Conservation (phyloP, 1,140 invertebrate genomes). For the Colletes latitarsis region DNA sequence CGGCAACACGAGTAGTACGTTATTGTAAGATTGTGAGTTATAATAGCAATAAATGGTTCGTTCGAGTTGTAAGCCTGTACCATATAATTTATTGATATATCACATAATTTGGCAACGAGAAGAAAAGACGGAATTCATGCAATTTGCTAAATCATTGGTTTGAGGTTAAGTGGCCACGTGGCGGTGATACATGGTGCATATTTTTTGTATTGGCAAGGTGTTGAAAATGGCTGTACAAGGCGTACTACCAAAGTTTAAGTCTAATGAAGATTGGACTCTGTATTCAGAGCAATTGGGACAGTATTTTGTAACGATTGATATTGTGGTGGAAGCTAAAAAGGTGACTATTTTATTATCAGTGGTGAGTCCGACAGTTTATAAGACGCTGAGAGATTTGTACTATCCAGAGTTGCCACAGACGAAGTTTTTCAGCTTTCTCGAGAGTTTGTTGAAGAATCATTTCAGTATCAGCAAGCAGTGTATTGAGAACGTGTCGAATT, state of each 20-base stretch:
- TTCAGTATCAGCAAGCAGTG: not conserved
- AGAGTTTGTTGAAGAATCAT: not conserved
- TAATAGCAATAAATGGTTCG: no score
- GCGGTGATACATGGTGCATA: not conserved
- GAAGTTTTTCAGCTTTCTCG: not conserved
- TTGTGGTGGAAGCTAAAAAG: not conserved
- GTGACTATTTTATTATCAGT: not conserved
- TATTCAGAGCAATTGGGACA: not conserved
- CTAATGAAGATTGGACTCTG: not conserved
- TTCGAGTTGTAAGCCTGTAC: no score
- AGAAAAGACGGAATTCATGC: not conserved
- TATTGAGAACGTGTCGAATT: not conserved
- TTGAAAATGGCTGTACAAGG: not conserved
- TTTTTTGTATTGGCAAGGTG: not conserved
- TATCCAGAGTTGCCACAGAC: not conserved
- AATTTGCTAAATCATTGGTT: not conserved
- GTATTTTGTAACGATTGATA: not conserved
- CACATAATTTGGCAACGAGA: slow-evolving; percentile 1
- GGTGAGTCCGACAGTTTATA: not conserved
- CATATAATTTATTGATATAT: not conserved
- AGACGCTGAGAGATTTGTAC: not conserved
- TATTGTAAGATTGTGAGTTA: no score
- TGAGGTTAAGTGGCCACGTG: not conserved
- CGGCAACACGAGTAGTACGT: no score
- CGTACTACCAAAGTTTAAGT: not conserved